Base-by-base conservation (phyloP, 2,113 vertebrate genomes). In the Cathartes aura region DNA sequence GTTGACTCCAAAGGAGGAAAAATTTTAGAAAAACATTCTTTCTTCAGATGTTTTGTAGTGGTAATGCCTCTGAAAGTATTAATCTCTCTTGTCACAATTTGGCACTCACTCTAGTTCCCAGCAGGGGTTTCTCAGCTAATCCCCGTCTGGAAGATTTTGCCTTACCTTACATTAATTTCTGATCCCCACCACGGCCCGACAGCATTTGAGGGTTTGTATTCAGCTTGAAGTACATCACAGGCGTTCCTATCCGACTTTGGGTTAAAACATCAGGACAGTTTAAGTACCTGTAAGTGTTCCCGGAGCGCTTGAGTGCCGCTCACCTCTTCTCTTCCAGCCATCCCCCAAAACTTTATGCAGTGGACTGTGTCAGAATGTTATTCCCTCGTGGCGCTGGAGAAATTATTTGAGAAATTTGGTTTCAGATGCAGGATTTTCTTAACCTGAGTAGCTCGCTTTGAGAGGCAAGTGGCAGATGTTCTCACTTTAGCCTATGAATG, bases 121-220 rank as follows among this genome's bases (percentile, higher is more conserved):
- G 90, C 82, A 83, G 93, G 84, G 74, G 27, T 95, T 96, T 93
- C 73, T 86, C 82, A 53, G 68, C 80, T 95, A 91, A 97, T 94
- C 91, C 87, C 74, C 1, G 20, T 62, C 89, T 85, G 87, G 91
- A 64, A 83, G 90, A 40, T 74, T 94, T 58, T 94, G 55, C 87
- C 34, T 76, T 75, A 75, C 88, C 75, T 82, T 73, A 47, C 56
- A 18, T 84, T 71, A 63, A 86, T 87, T 95, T 94, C 40, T 72
- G 70, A 70, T 80, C 72, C 50, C 34, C 34, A 5, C 63, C 40
- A 5, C 1, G 5, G 50, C 62, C 90, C 0, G 17, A 32, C 55
- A 4, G 32, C 2, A 0, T 55, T 63, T 15, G 56, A 75, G 82
- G 84, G 81, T 60, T 95, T 93, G 76, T 67, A 6, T 68, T 85